Percentiles rank a stretch among this genome's conserved stretches.
These are phyloP conservation scores for Eristalinus aeneus DNA, from an alignment of 2,888 invertebrate species.

Conservation along the genomic window DNA sequence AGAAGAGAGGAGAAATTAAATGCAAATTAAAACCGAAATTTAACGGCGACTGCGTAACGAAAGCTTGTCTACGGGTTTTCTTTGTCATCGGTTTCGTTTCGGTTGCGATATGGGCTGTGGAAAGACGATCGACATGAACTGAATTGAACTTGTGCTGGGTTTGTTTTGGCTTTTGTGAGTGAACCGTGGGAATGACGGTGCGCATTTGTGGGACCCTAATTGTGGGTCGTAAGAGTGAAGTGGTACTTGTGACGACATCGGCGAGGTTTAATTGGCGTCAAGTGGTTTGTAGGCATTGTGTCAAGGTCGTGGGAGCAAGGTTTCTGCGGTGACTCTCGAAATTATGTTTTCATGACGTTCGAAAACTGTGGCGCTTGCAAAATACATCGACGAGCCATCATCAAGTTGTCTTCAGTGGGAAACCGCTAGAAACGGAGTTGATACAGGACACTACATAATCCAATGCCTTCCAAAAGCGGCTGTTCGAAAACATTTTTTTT, in stretches of 20 bases:
- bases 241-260: not conserved
- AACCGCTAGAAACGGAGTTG: too few species aligned
- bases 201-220: too few species aligned
- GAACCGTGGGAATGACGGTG: too few species aligned
- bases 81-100: not conserved
- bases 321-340: not conserved
- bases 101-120: not conserved
- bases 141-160: not conserved
- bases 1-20: conserved; percentile 7
- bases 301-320: not conserved
- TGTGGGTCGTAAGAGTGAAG: not conserved
- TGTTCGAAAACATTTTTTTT: too few species aligned
- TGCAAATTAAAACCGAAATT: conserved; percentile 7
- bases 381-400: too few species aligned
- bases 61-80: not conserved
- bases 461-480: too few species aligned
- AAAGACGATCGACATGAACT: not conserved
- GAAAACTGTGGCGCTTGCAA: too few species aligned
- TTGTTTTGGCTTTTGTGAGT: not conserved
- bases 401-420: too few species aligned
- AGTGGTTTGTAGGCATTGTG: not conserved
- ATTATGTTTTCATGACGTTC: too few species aligned
- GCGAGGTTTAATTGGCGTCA: not conserved
- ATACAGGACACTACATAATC: too few species aligned
- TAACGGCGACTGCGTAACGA: not conserved